Evolutionary conservation across 2,888 invertebrate genomes (phyloP).

Genomic region (Stictocephala bisonia): DNA sequence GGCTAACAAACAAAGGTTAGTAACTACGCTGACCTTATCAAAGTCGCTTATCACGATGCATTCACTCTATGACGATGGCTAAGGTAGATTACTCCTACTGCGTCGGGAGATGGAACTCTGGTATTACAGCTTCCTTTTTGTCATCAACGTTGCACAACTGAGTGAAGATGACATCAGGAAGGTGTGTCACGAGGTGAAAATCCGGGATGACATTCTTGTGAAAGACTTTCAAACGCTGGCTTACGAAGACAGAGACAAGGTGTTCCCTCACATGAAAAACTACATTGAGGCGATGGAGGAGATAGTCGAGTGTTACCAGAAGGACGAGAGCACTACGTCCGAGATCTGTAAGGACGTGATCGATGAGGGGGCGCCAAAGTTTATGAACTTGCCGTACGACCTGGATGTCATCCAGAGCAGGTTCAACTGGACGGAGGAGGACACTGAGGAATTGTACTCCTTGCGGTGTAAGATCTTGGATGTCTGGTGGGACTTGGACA

Average conservation of each 20-base stretch:
- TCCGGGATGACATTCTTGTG: slow-evolving; percentile 14
- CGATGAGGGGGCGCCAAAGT: slow-evolving; percentile 17
- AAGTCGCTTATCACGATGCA: too few species aligned
- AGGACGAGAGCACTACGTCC: background rate
- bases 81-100: too few species aligned
- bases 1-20: too few species aligned
- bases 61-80: too few species aligned
- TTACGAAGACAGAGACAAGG: slow-evolving; percentile 18
- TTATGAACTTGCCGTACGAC: slow-evolving; percentile 25
- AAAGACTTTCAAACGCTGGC: slow-evolving; percentile 20
- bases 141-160: background rate
- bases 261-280: slow-evolving; percentile 27
- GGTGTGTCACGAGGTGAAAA: slow-evolving; percentile 20
- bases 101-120: too few species aligned
- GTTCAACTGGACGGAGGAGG: slow-evolving; percentile 44
- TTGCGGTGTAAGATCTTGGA: slow-evolving; percentile 10
- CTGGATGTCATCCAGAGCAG: slow-evolving; percentile 17
- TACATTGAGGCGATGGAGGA: slow-evolving; percentile 37
- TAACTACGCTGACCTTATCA: too few species aligned
- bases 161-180: slow-evolving; percentile 13
- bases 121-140: too few species aligned
- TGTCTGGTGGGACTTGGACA: slow-evolving; percentile 22
- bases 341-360: slow-evolving; percentile 20
- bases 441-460: slow-evolving; percentile 27
- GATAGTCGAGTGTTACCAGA: slow-evolving; percentile 32